phyloP scores from a whole-genome alignment of 2,797 vertebrate species.

The Hyperoplus lanceolatus region DNA sequence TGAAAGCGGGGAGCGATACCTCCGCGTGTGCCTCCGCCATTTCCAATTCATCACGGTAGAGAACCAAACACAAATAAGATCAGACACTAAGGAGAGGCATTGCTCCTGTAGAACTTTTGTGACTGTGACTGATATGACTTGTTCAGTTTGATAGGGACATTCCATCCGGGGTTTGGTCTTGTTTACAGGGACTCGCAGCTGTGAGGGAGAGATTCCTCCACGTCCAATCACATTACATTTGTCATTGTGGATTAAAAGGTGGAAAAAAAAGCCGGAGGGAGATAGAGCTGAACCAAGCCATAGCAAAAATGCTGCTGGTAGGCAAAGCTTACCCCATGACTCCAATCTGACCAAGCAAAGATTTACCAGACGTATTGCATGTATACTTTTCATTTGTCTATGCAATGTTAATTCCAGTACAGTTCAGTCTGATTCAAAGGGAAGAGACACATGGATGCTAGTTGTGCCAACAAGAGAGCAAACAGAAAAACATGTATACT shows the following conservation, averaged over 20 bases:
- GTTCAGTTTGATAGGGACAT: slow-evolving; percentile 48
- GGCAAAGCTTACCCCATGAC: slow-evolving; percentile 9
- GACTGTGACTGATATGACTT: slow-evolving; percentile 58
- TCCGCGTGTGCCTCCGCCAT: slow-evolving; percentile 22
- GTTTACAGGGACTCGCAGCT: slow-evolving; percentile 60
- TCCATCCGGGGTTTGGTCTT: slow-evolving; percentile 25
- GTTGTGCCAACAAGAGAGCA: neutral
- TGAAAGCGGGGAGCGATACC: slow-evolving; percentile 16
- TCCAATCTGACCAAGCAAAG: slow-evolving; percentile 17
- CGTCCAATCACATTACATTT: slow-evolving; percentile 61
- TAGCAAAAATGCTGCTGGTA: slow-evolving; percentile 20
- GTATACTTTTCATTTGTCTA: neutral
- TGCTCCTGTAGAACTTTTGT: slow-evolving; percentile 20
- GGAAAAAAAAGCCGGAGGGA: slow-evolving; percentile 5
- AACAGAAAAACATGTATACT: slow-evolving; percentile 42
- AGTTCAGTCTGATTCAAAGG: slow-evolving; percentile 22
- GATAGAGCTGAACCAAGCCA: slow-evolving; percentile 14
- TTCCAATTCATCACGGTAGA: slow-evolving; percentile 56
- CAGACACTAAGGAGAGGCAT: slow-evolving; percentile 18
- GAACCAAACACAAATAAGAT: slow-evolving; percentile 44
- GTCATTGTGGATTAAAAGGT: slow-evolving; percentile 53
- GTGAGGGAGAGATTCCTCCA: slow-evolving; percentile 40
- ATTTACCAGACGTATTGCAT: slow-evolving; percentile 10
- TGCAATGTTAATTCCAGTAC: neutral
- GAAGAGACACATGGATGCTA: neutral